Evolutionary conservation across 2,113 vertebrate species (phyloP), one percentile per base, ranked within the genome.

Genomic region (Tinamus guttatus): DNA sequence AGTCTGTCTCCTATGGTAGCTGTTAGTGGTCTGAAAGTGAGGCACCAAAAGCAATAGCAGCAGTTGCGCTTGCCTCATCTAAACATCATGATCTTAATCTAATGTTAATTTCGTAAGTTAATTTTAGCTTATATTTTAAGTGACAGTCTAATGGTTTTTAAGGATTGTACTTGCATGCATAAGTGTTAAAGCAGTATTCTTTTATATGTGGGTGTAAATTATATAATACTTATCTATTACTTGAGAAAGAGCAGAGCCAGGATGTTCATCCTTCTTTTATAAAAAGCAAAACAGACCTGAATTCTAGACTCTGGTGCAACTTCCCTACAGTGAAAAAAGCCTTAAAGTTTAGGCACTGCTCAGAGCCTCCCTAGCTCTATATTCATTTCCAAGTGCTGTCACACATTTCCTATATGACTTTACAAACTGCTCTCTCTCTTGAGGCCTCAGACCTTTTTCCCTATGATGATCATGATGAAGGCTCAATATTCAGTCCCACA

Each of bases 61-160:
- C 86, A 69, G 69, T 65, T 87, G 74, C 62, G 41, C 75, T 59
- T 70, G 52, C 45, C 81, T 69, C 5, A 0, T 63, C 51, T 70
- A 64, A 94, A 95, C 32, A 34, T 41, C 2, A 15, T 4, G 30
- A 56, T 78, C 64, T 19, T 71, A 52, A 89, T 68, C 70, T 64
- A 73, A 40, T 9, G 78, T 84, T 92, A 67, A 82, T 87, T 95
- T 91, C 10, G 1, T 7, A 25, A 79, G 67, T 89, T 91, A 95
- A 91, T 87, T 94, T 91, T 89, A 87, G 54, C 63, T 69, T 54
- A 3, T 65, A 54, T 85, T 92, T 87, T 80, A 80, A 81, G 84
- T 96, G 94, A 73, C 94, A 96, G 86, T 87, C 93, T 94, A 91
- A 93, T 93, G 86, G 83, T 45, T 93, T 95, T 81, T 75, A 91